phyloP scores from a whole-genome alignment of 2,797 vertebrate genomes.

The Sebastolobus altivelis region DNA sequence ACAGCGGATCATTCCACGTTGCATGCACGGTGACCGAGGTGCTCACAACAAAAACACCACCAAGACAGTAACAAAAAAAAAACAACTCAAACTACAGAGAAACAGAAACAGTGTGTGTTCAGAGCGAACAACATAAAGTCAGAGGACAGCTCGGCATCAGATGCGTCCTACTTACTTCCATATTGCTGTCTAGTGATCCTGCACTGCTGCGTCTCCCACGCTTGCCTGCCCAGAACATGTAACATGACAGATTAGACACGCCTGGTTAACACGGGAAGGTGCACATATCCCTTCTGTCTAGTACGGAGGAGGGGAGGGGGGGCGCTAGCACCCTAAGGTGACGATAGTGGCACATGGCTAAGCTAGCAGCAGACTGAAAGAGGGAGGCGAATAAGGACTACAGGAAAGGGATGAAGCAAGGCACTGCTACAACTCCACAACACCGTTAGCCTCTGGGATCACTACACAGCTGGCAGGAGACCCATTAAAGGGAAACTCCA shows the following conservation, averaged over 20 bases:
- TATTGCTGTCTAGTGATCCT: constrained; percentile 99
- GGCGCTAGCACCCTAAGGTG: constrained; percentile 59
- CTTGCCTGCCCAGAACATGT: constrained; percentile 99
- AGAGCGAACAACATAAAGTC: constrained; percentile 85
- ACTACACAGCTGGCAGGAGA: constrained; percentile 55
- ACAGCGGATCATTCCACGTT: constrained; percentile 25
- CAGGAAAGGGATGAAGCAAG: constrained; percentile 33
- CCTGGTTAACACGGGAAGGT: constrained; percentile 73
- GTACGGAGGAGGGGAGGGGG: constrained; percentile 39
- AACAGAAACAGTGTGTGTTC: constrained; percentile 74
- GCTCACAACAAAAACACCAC: constrained; percentile 51
- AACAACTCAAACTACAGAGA: constrained; percentile 53
- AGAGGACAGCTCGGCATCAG: constrained; percentile 83
- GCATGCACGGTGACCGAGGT: constrained; percentile 64
- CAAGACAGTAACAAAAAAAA: constrained; percentile 38
- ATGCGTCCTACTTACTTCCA: constrained; percentile 98
- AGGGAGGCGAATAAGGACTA: constrained; percentile 38
- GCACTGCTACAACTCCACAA: constrained; percentile 12
- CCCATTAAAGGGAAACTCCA: neutral
- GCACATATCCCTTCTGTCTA: constrained; percentile 50
- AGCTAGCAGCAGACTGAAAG: constrained; percentile 33
- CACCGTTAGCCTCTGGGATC: constrained; percentile 10
- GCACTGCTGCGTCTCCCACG: constrained; percentile 99
- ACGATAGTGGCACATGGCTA: constrained; percentile 32
- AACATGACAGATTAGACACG: constrained; percentile 95